Evolutionary conservation across 2,113 vertebrate genomes (phyloP), one percentile per base, ranked within the genome.

Genomic region (Tetrax tetrax): DNA sequence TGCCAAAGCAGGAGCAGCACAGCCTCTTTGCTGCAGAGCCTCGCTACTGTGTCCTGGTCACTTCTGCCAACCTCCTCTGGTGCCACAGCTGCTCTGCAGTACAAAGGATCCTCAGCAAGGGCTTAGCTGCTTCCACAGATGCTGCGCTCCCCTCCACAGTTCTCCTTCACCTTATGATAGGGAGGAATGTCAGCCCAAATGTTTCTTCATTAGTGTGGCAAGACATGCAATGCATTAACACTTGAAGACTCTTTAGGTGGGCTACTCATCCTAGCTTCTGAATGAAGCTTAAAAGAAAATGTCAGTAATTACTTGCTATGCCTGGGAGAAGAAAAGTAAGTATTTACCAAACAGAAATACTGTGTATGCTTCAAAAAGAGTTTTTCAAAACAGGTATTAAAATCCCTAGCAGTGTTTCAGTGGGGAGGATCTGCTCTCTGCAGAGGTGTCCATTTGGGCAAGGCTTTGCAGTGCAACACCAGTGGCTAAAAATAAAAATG

Each of bases 11-110:
- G 16, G 11, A 70, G 5, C 57, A 63, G 33, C 22, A n/a, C n/a
- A 71, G 5, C 20, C 6, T 83, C 5, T 0, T 50, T 45, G 24
- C 41, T 84, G 27, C 0, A 0, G 25, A 17, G 9, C 27, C 21
- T 59, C 7, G 0, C 54, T 50, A 8, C 27, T 43, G 7, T 35
- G 35, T 64, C 38, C 9, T 3, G 12, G 23, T 6, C 29, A 31
- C 7, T 27, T 56, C 61, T 76, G 75, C 61, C 66, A 74, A 37
- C 16, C 24, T 59, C 68, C 43, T 51, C 12, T 35, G 72, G 57
- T 37, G 53, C 35, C 1, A 2, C 61, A 85, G 45, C 25, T 57
- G 60, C 43, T 79, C 25, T 89, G 78, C 61, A 64, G 48, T 25
- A 35, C 16, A 47, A 64, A 56, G 43, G 6, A 83, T 2, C 6